Evolutionary conservation across 1,140 invertebrate genomes (phyloP).

Genomic region (Solenopsis fugax): DNA sequence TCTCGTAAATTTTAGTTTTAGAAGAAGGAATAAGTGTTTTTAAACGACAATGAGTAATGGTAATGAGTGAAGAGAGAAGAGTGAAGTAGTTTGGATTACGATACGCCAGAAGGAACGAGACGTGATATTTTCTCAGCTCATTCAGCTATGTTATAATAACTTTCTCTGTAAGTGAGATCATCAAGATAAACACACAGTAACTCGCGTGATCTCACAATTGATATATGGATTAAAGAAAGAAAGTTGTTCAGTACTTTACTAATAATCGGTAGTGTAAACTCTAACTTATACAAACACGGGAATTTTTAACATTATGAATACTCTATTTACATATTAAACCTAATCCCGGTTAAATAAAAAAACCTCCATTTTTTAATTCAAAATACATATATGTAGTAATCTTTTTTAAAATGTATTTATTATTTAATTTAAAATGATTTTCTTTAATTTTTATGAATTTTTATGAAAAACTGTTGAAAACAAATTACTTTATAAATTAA

Average conservation of each 20-base stretch:
- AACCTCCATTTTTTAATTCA: not conserved
- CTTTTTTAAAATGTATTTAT: conserved; percentile 37
- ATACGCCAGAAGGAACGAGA: not conserved
- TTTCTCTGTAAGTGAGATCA: conserved; percentile 55
- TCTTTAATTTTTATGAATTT: not conserved
- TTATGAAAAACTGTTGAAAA: not conserved
- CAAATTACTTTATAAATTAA: not conserved
- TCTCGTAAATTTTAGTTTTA: conserved; percentile 9
- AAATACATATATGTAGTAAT: not conserved
- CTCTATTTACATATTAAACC: not conserved
- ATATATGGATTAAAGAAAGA: conserved; percentile 47
- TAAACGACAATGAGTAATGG: not conserved
- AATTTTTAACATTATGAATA: not conserved
- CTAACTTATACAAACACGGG: not conserved
- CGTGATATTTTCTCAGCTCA: not conserved
- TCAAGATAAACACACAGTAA: not conserved
- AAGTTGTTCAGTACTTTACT: conserved; percentile 31
- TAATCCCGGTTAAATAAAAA: conserved; percentile 21
- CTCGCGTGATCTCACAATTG: conserved; percentile 36
- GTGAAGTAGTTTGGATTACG: not conserved
- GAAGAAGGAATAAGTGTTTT: not conserved
- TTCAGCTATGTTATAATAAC: conserved; percentile 53
- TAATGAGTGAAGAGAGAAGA: not conserved
- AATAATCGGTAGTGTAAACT: not conserved
- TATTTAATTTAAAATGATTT: too few species aligned